phyloP scores from a whole-genome alignment of 2,797 vertebrate species.

The Antennarius maculatus region DNA sequence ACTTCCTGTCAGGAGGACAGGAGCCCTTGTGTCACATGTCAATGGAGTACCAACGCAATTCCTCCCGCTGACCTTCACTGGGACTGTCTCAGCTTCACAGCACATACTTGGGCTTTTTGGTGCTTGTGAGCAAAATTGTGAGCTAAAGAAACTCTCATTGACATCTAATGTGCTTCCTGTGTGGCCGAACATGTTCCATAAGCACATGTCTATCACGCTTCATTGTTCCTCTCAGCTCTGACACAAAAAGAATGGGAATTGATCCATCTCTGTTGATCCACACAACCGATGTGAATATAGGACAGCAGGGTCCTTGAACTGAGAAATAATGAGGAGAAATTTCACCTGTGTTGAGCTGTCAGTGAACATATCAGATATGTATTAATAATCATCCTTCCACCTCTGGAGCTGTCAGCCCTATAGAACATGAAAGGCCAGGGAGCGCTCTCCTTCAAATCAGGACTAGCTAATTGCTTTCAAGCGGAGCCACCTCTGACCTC shows the following conservation, averaged over 20 bases:
- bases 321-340: conserved; percentile 66
- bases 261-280: conserved; percentile 50
- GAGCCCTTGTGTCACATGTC: conserved; percentile 56
- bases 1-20: conserved; percentile 59
- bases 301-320: conserved; percentile 57
- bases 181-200: conserved; percentile 19
- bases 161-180: conserved; percentile 28
- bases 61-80: conserved; percentile 58
- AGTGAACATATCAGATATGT: conserved; percentile 57
- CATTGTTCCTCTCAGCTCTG: background rate
- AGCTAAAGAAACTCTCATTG: conserved; percentile 32
- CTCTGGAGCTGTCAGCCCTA: conserved; percentile 62
- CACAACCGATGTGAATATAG: conserved; percentile 43
- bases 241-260: conserved; percentile 33
- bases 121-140: conserved; percentile 26
- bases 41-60: conserved; percentile 66
- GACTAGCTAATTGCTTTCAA: conserved; percentile 76
- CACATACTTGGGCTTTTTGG: conserved; percentile 61
- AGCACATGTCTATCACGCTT: conserved; percentile 16
- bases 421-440: conserved; percentile 62
- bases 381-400: conserved; percentile 73
- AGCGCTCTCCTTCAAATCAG: conserved; percentile 59
- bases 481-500: conserved; percentile 67
- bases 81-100: conserved; percentile 43
- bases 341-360: conserved; percentile 62